Percentiles rank a stretch among this genome's conserved stretches.
These are phyloP conservation scores for Parnassius mnemosyne DNA, from an alignment of 2,888 invertebrate genomes.

Conservation along the genomic window DNA sequence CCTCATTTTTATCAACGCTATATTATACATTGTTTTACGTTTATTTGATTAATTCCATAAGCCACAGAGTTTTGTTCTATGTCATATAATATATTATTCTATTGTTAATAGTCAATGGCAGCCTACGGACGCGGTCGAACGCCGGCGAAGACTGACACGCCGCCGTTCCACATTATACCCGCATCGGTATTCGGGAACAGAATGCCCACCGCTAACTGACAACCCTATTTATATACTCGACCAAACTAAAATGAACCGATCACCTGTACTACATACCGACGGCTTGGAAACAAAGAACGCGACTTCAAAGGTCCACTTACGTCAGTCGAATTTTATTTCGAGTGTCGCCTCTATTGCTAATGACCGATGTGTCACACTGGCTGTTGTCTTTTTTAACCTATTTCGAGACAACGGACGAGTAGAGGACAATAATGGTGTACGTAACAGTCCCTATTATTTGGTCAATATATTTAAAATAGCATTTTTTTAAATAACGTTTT, in stretches of 20 bases:
- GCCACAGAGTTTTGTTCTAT: no score
- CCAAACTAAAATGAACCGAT: conserved; percentile 47
- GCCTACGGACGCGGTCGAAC: conserved; percentile 27
- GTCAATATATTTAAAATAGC: no score
- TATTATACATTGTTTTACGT: no score
- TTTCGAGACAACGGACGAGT: conserved; percentile 16
- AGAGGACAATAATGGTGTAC: conserved; percentile 8
- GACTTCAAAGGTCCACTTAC: conserved; percentile 32
- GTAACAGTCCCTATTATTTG: not conserved
- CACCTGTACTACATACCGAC: conserved; percentile 47
- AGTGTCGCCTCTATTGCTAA: conserved; percentile 33
- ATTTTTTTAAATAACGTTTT: no score
- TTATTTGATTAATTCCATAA: no score
- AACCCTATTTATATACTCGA: conserved; percentile 64
- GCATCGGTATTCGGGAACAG: conserved; percentile 70
- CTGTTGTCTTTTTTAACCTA: conserved; percentile 21
- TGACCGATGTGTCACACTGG: conserved; percentile 39
- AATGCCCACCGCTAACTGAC: conserved; percentile 65
- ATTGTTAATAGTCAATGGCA: not conserved
- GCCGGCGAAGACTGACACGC: conserved; percentile 60
- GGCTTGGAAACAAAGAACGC: conserved; percentile 29
- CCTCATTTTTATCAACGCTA: no score
- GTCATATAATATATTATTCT: not conserved
- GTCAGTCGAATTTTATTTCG: conserved; percentile 36
- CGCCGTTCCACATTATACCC: conserved; percentile 61